Percentiles rank a stretch among this genome's conserved stretches.
Conservation (phyloP, 1,140 invertebrate genomes). For the Bombus pascuorum region DNA sequence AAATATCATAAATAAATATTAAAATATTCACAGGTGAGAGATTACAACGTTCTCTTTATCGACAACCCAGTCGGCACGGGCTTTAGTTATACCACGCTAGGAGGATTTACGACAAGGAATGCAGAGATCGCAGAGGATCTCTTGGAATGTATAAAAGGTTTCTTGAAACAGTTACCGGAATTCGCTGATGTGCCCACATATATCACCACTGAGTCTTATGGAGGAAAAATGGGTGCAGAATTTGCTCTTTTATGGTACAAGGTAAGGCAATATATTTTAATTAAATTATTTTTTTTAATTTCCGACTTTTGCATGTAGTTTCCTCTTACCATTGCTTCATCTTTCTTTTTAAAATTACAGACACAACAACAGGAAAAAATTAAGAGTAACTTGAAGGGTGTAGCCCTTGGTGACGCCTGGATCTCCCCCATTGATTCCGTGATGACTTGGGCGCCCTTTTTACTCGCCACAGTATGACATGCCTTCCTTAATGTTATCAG, state of each 20-base stretch:
- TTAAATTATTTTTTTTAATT: not conserved
- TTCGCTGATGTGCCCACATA: slow-evolving; percentile 89
- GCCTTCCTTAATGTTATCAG: not conserved
- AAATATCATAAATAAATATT: not conserved
- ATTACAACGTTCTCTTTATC: slow-evolving; percentile 92
- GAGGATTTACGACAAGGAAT: slow-evolving; percentile 86
- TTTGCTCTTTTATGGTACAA: slow-evolving; percentile 86
- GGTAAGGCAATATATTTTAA: slow-evolving; percentile 80
- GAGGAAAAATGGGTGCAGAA: slow-evolving; percentile 94
- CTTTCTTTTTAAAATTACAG: slow-evolving; percentile 74
- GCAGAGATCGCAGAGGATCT: slow-evolving; percentile 91
- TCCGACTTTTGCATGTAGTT: too few species aligned
- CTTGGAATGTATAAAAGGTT: slow-evolving; percentile 86
- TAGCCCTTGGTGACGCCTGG: slow-evolving; percentile 93
- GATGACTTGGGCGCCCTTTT: slow-evolving; percentile 90
- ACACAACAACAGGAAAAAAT: slow-evolving; percentile 86
- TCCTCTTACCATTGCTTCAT: not conserved
- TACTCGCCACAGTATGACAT: slow-evolving; percentile 85
- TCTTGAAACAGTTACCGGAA: slow-evolving; percentile 85
- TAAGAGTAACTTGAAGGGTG: slow-evolving; percentile 88
- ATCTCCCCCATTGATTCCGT: slow-evolving; percentile 92
- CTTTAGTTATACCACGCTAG: slow-evolving; percentile 88
- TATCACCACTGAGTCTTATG: slow-evolving; percentile 93
- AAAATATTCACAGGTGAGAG: slow-evolving; percentile 83
- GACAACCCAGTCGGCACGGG: slow-evolving; percentile 96